phyloP scores from a whole-genome alignment of 2,888 invertebrate species.

The Perizoma flavofasciatum region DNA sequence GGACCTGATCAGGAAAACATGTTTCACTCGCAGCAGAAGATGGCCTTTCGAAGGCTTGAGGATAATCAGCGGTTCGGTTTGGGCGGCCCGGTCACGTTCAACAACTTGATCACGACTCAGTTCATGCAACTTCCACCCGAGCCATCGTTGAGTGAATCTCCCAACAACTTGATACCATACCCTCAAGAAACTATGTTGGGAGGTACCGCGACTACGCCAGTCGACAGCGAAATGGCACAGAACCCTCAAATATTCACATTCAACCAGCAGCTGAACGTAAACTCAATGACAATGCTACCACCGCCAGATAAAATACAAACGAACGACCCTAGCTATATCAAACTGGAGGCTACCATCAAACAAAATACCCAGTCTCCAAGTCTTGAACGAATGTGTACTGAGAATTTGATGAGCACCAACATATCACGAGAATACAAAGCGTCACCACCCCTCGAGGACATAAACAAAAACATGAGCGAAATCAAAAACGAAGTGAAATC shows the following conservation, averaged over 20 bases:
- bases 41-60: slow-evolving; percentile 74
- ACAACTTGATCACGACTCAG: slow-evolving; percentile 75
- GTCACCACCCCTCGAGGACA: slow-evolving; percentile 75
- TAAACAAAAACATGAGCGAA: slow-evolving; percentile 74
- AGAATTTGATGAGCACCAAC: slow-evolving; percentile 63
- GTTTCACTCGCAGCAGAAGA: slow-evolving; percentile 79
- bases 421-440: slow-evolving; percentile 74
- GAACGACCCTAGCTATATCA: slow-evolving; percentile 77
- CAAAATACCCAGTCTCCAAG: slow-evolving; percentile 78
- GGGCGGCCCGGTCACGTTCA: slow-evolving; percentile 72
- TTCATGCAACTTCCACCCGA: slow-evolving; percentile 76
- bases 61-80: slow-evolving; percentile 73
- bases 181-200: slow-evolving; percentile 65
- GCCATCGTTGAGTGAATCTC: slow-evolving; percentile 67
- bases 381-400: slow-evolving; percentile 74
- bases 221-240: slow-evolving; percentile 57
- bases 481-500: slow-evolving; percentile 79
- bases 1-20: slow-evolving; percentile 78
- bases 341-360: slow-evolving; percentile 74
- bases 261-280: slow-evolving; percentile 71
- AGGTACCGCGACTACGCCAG: slow-evolving; percentile 63
- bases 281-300: slow-evolving; percentile 66
- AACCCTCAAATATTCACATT: slow-evolving; percentile 72
- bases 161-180: slow-evolving; percentile 64
- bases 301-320: slow-evolving; percentile 69